These are phyloP conservation scores for Morone saxatilis DNA, from an alignment of 2,113 vertebrate species.

Conservation along the genomic window DNA sequence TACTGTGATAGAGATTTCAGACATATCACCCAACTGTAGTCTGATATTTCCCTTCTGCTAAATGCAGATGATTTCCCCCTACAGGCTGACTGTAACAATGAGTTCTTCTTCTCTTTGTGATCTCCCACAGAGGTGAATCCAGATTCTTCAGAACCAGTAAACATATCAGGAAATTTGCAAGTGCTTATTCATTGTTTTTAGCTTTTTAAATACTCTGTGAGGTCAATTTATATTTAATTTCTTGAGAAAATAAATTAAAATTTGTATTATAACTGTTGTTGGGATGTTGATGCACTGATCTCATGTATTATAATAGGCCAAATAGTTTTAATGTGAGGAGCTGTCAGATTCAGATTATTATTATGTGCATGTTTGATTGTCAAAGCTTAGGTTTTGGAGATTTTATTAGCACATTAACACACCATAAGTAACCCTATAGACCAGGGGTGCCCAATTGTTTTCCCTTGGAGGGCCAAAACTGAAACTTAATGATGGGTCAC, in stretches of 20 bases:
- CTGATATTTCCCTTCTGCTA: not conserved
- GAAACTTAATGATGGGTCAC: no score
- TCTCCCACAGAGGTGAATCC: not conserved
- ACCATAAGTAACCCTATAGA: not conserved
- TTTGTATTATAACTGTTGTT: not conserved
- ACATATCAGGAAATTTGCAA: not conserved
- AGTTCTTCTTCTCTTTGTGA: not conserved
- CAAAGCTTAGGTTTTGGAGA: no score
- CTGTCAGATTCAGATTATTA: not conserved
- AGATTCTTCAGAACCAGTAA: not conserved
- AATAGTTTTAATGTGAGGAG: not conserved
- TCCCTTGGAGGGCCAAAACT: no score
- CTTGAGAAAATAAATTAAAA: not conserved
- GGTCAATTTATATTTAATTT: not conserved
- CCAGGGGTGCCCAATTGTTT: no score
- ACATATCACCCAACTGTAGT: no score
- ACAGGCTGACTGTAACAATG: not conserved
- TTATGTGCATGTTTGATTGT: not conserved
- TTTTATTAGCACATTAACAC: not conserved
- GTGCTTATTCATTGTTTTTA: not conserved
- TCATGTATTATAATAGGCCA: no score
- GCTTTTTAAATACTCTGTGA: not conserved
- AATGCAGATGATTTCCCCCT: not conserved
- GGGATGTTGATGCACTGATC: not conserved
- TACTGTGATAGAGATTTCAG: not conserved